These are phyloP conservation scores for Craseonycteris thonglongyai DNA, from an alignment of 2,113 vertebrate species.

Conservation along the genomic window DNA sequence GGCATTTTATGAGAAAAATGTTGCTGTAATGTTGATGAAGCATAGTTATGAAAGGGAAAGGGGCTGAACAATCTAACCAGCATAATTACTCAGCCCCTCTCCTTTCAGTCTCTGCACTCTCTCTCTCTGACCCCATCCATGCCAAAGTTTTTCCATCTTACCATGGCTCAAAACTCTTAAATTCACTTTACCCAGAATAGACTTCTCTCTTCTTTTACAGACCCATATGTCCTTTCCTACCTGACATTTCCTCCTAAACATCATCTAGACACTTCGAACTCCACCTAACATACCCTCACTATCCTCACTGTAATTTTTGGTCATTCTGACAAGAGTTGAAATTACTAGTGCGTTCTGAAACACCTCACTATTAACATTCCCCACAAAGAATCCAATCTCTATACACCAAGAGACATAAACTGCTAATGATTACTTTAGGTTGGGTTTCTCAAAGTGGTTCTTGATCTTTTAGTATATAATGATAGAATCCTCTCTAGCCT, in stretches of 20 bases:
- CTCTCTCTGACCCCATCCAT: neutral
- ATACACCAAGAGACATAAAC: neutral
- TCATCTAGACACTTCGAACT: neutral
- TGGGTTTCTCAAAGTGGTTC: neutral
- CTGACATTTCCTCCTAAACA: neutral
- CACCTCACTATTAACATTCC: neutral
- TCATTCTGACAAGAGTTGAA: neutral
- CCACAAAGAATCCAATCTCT: neutral
- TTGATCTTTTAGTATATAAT: neutral
- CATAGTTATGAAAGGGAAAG: neutral
- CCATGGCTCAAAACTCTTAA: neutral
- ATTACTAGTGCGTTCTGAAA: neutral
- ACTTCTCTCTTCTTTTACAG: neutral
- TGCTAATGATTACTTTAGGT: neutral
- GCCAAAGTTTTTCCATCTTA: neutral
- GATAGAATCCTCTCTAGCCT: neutral
- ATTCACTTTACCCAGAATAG: neutral
- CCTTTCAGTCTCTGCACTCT: neutral
- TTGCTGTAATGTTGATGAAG: neutral
- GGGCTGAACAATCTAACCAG: neutral
- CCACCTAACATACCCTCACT: neutral
- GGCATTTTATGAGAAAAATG: neutral
- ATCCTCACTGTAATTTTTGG: neutral
- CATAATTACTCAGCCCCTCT: neutral
- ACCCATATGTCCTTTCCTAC: neutral